Evolutionary conservation across 1,140 invertebrate genomes (phyloP), one percentile per base, ranked within the genome.

Genomic region (Lasaia peninsularis): DNA sequence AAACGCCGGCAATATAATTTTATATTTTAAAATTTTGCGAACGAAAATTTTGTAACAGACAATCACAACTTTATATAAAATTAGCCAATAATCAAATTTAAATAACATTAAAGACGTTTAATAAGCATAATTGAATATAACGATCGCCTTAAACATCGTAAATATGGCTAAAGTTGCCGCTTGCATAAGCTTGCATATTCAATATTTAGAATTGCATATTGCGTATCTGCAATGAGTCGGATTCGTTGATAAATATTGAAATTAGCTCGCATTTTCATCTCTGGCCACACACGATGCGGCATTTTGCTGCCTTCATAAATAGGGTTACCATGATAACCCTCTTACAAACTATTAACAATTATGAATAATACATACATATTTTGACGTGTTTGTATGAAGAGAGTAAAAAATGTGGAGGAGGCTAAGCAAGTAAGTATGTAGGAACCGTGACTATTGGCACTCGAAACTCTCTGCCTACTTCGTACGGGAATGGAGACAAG

Each of bases 161-260:
- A 12, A 14, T 37, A 54, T 12, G 18, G 11, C 11, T 53, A 34
- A 53, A 34, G 18, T 10, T 53, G 34, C 14, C 20, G 21, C n/a
- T 53, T 53, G 20, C 52, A 16, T 53, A 53, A 37, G 16, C 14
- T n/a, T 67, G 69, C 64, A 67, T 69, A 71, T 67, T 69, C 60
- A 71, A 64, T 67, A 71, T 67, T 44, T 44, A 18, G 37, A 44
- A 65, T 63, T 71, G 66, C 68, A 74, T 80, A 67, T 67, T 66
- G 68, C 71, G 69, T 75, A 76, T 73, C 67, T 69, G 60, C 63
- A 81, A 76, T 73, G 72, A 71, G 72, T 65, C 65, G 70, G 62
- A 76, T 79, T 75, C 72, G 67, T 77, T 73, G 71, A 80, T 85
- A 85, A 85, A 83, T 78, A 83, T 81, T 83, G 65, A 80, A 78